Evolutionary conservation across 2,797 vertebrate species (phyloP).

Genomic region (Sorex maritimensis): DNA sequence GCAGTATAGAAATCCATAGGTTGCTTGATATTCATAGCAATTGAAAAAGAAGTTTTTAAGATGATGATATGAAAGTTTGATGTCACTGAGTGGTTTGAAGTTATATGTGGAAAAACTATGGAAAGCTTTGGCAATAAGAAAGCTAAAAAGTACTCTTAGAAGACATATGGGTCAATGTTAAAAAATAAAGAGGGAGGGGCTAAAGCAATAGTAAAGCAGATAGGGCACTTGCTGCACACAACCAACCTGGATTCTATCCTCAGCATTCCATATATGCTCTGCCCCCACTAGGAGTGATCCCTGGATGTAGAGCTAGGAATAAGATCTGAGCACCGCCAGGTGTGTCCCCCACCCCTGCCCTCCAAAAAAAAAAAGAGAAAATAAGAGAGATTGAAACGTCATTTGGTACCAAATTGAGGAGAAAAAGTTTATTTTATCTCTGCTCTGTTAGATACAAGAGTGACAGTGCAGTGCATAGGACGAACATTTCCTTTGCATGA

Average conservation of each 20-base stretch:
- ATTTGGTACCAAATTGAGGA: neutral
- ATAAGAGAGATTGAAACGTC: neutral
- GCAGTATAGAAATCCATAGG: neutral
- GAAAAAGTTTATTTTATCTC: neutral
- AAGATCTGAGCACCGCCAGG: too few species aligned
- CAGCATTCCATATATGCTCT: too few species aligned
- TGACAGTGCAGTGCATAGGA: too few species aligned
- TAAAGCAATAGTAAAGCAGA: too few species aligned
- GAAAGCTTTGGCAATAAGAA: neutral
- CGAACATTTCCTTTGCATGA: too few species aligned
- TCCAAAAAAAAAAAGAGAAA: too few species aligned
- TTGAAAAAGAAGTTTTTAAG: conserved; percentile 28
- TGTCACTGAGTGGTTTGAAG: neutral
- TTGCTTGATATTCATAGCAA: neutral
- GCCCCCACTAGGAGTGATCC: too few species aligned
- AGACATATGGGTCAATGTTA: neutral
- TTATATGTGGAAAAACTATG: neutral
- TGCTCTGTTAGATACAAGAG: too few species aligned
- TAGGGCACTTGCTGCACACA: too few species aligned
- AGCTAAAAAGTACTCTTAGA: neutral
- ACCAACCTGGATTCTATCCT: too few species aligned
- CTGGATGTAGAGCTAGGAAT: too few species aligned
- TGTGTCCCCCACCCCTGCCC: too few species aligned
- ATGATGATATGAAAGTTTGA: conserved; percentile 14
- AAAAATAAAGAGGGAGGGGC: conserved; percentile 4